Evolutionary conservation across 2,797 vertebrate species (phyloP).

Genomic region (Chanos chanos): DNA sequence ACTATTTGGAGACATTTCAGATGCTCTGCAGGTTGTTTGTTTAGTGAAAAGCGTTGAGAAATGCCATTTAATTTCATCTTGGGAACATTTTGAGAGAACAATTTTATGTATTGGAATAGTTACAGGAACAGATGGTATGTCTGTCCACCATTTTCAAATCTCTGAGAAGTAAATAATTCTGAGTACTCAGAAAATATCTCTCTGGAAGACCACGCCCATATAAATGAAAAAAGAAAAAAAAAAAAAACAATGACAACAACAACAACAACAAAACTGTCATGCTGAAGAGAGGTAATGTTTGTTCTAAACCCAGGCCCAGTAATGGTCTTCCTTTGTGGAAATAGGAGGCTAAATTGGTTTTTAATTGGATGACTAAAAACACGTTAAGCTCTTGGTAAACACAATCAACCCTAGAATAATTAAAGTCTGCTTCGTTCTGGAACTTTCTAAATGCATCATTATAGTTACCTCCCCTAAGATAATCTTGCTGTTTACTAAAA

Average conservation of each 20-base stretch:
- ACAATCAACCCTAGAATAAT: slow-evolving; percentile 19
- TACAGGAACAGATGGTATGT: slow-evolving; percentile 26
- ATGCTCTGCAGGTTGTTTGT: slow-evolving; percentile 12
- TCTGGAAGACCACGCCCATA: slow-evolving; percentile 22
- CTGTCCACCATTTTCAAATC: slow-evolving; percentile 20
- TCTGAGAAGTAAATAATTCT: slow-evolving; percentile 31
- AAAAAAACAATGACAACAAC: too few species aligned
- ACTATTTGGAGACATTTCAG: slow-evolving; percentile 20
- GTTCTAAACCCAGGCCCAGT: too few species aligned
- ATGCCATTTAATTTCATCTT: too few species aligned
- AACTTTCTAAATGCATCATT: neutral
- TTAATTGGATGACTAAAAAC: slow-evolving; percentile 24
- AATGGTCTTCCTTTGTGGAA: slow-evolving; percentile 1
- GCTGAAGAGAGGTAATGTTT: too few species aligned
- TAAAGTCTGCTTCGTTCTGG: slow-evolving; percentile 17
- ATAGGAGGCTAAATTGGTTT: slow-evolving; percentile 13
- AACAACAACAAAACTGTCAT: too few species aligned
- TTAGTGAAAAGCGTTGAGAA: slow-evolving; percentile 8
- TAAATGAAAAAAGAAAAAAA: too few species aligned
- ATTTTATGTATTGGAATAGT: slow-evolving; percentile 35
- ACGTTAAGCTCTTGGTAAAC: slow-evolving; percentile 27
- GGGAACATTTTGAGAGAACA: slow-evolving; percentile 21
- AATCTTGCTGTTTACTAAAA: too few species aligned
- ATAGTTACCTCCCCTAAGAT: too few species aligned
- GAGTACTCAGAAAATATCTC: slow-evolving; percentile 25